phyloP scores from a whole-genome alignment of 2,113 vertebrate genomes.

The Nannospalax galili region DNA sequence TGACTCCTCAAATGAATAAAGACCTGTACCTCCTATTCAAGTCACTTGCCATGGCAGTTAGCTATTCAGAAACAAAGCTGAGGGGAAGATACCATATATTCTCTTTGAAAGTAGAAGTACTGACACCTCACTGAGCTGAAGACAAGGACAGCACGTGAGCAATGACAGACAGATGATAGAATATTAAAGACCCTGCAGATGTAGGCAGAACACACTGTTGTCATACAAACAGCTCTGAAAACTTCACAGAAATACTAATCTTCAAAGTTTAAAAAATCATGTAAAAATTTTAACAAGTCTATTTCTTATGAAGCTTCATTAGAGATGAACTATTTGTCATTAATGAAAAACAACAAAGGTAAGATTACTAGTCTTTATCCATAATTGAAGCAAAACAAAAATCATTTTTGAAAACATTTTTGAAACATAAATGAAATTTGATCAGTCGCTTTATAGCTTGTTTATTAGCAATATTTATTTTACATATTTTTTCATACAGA shows the following conservation, averaged over 20 bases:
- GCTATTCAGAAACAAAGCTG: background rate
- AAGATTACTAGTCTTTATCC: slow-evolving; percentile 3
- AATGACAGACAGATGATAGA: background rate
- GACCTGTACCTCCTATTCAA: slow-evolving; percentile 1
- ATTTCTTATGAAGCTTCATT: slow-evolving; percentile 23
- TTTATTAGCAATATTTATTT: background rate
- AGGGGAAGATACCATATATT: background rate
- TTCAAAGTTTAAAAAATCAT: too few species aligned
- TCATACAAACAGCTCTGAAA: background rate
- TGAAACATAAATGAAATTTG: slow-evolving; percentile 33
- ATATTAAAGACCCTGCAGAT: background rate
- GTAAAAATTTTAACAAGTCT: background rate
- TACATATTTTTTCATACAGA: slow-evolving; percentile 28
- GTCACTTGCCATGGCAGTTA: background rate
- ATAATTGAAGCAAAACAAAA: slow-evolving; percentile 44
- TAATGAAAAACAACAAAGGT: background rate
- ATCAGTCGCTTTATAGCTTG: background rate
- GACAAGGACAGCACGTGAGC: background rate
- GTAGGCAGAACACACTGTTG: background rate
- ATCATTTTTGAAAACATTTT: background rate
- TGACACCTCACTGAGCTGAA: slow-evolving; percentile 21
- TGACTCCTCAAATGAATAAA: slow-evolving; percentile 24
- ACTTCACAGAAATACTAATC: background rate
- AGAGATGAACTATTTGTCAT: background rate
- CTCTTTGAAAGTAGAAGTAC: slow-evolving; percentile 54